phyloP scores from a whole-genome alignment of 2,797 vertebrate species.

The Pampus argenteus region DNA sequence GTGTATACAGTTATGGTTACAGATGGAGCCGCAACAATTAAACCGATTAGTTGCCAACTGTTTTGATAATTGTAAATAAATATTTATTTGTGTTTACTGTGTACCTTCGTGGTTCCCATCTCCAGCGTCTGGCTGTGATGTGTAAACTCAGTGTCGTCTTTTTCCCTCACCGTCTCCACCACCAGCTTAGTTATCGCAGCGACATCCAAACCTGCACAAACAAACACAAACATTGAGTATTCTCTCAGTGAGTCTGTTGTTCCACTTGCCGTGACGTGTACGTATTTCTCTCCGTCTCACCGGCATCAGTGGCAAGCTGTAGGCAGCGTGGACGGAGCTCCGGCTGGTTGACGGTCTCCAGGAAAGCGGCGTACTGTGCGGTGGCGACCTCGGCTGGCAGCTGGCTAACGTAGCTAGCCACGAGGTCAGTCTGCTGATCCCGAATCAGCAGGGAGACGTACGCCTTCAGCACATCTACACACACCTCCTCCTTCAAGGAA shows the following conservation, averaged over 20 bases:
- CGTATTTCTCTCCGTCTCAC: slow-evolving; percentile 72
- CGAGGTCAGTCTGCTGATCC: slow-evolving; percentile 90
- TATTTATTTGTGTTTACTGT: too few species aligned
- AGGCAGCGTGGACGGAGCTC: slow-evolving; percentile 92
- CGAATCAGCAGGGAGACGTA: slow-evolving; percentile 91
- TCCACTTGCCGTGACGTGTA: too few species aligned
- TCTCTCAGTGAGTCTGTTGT: background rate
- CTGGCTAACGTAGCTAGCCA: slow-evolving; percentile 95
- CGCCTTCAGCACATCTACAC: slow-evolving; percentile 91
- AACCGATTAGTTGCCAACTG: too few species aligned
- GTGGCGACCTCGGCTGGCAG: slow-evolving; percentile 89
- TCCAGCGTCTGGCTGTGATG: slow-evolving; percentile 90
- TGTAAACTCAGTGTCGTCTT: slow-evolving; percentile 88
- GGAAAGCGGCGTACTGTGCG: slow-evolving; percentile 90
- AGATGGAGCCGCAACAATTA: too few species aligned
- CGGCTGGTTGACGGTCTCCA: slow-evolving; percentile 90
- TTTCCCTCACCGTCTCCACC: slow-evolving; percentile 93
- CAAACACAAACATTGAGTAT: background rate
- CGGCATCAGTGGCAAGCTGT: slow-evolving; percentile 91
- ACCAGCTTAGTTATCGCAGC: slow-evolving; percentile 94
- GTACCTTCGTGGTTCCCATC: slow-evolving; percentile 90
- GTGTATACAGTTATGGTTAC: too few species aligned
- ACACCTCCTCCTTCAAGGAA: slow-evolving; percentile 90
- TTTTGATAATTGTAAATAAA: too few species aligned
- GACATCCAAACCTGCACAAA: slow-evolving; percentile 90